Evolutionary conservation across 2,797 vertebrate species (phyloP).

Genomic region (Iguana delicatissima): DNA sequence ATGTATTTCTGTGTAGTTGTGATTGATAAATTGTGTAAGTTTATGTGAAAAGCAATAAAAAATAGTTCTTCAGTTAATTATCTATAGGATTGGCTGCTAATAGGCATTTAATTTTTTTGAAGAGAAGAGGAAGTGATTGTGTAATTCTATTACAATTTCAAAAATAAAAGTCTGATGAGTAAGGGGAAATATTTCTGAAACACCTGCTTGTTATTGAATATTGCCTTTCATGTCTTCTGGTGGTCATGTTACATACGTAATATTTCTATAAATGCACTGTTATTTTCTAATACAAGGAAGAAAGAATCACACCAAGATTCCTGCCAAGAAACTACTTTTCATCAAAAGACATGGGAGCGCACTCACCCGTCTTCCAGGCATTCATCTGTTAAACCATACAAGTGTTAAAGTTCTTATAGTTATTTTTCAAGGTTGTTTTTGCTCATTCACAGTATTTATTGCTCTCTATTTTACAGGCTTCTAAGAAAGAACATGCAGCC

Average conservation of each 20-base stretch:
- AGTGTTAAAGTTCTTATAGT: not conserved
- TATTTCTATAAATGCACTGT: not conserved
- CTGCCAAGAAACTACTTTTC: not conserved
- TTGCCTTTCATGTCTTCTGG: too few species aligned
- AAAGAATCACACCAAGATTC: not conserved
- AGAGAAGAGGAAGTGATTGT: not conserved
- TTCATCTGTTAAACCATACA: not conserved
- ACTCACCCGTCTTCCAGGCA: too few species aligned
- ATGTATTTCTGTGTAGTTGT: too few species aligned
- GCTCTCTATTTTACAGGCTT: constrained; percentile 81
- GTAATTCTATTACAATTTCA: not conserved
- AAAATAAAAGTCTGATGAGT: not conserved
- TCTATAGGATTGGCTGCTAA: not conserved
- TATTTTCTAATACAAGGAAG: not conserved
- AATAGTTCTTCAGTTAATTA: not conserved
- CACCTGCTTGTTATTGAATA: not conserved
- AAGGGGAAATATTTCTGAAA: not conserved
- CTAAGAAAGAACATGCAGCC: constrained; percentile 93
- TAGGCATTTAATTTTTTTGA: not conserved
- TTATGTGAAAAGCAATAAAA: not conserved
- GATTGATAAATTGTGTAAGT: not conserved
- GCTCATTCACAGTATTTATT: constrained; percentile 39
- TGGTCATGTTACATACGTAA: not conserved
- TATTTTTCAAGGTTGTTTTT: constrained; percentile 40
- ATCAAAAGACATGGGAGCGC: not conserved